Base-by-base conservation (phyloP, 2,888 invertebrate genomes). In the Blastobasis lacticolella region DNA sequence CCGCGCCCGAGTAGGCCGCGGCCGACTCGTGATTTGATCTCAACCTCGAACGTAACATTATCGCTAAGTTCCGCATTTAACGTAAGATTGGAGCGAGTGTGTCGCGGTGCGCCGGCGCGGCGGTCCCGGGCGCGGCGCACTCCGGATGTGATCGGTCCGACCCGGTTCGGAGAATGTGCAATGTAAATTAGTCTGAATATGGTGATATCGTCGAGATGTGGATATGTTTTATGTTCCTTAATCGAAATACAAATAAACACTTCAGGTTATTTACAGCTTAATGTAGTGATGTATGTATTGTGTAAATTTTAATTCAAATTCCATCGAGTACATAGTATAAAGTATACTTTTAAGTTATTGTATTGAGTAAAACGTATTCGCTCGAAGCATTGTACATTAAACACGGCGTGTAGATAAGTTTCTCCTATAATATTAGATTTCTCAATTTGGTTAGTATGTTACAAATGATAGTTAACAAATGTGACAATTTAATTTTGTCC, bases 171-270 rank as follows among this genome's bases (percentile, higher is more conserved):
- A 78, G 75, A 69, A 73, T 80, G 86, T 86, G 86, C 86, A 83
- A 85, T 86, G 85, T 87, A 81, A 82, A 86, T 85, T 86, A 85
- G 87, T 87, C 85, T 86, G 87, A 86, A 76, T 81, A 81, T 76
- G 82, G 86, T 86, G 86, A 87, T 86, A 86, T 84, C 77, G 81
- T 81, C 73, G 81, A 82, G 78, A 79, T 74, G 83, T 84, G 87
- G 84, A 86, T 84, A 79, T 83, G 85, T 86, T 87, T 87, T 87
- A 88, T 87, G 87, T 88, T 88, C 87, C 87, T 88, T 87, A 78
- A 77, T 81, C 79, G 81, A 86, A 84, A 86, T 87, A 87, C 86
- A 84, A 86, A 85, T 81, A 78, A 82, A 87, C 87, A 81, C 75
- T 85, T 85, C 81, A 73, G 76, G 79, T 82, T 78, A 81, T 80